Evolutionary conservation across 2,888 invertebrate genomes (phyloP).

Genomic region (Andrena hattorfiana): DNA sequence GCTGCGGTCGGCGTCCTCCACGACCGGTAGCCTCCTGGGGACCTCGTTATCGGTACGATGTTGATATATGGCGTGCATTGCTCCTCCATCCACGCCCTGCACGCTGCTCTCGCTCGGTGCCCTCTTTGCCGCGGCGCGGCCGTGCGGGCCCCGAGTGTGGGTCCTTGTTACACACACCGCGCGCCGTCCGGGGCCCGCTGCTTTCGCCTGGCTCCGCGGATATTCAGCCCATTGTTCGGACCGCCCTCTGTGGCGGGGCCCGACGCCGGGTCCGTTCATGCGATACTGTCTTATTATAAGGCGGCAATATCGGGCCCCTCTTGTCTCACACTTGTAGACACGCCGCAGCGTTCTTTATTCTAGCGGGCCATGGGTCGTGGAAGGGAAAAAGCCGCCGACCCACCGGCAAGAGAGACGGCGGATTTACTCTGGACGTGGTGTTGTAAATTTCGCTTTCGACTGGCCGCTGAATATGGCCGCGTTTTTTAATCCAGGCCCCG

Average conservation of each 20-base stretch:
- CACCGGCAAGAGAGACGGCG: constrained; percentile 10
- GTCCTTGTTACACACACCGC: constrained; percentile 68
- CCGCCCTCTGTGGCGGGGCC: constrained; percentile 76
- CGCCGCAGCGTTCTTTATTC: constrained; percentile 70
- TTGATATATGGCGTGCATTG: constrained; percentile 83
- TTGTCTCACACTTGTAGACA: constrained; percentile 79
- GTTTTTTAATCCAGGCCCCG: constrained; percentile 8
- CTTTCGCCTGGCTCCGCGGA: constrained; percentile 49
- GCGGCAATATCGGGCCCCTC: constrained; percentile 78
- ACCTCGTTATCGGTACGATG: constrained; percentile 84
- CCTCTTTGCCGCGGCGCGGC: constrained; percentile 41
- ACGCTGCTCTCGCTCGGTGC: constrained; percentile 57
- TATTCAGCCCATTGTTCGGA: constrained; percentile 77
- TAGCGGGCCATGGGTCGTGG: constrained; percentile 39
- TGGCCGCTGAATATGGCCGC: constrained; percentile 38
- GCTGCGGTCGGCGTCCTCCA: constrained; percentile 65
- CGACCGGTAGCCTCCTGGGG: constrained; percentile 82
- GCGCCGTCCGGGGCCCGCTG: constrained; percentile 4
- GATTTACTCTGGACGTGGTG: constrained; percentile 45
- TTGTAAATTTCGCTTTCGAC: constrained; percentile 55
- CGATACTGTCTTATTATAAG: constrained; percentile 84
- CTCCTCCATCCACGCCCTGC: constrained; percentile 79
- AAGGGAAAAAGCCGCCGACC: constrained; percentile 37
- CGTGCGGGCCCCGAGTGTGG: constrained; percentile 17
- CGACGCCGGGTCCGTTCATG: constrained; percentile 76